Conservation (phyloP, 2,888 invertebrate genomes). For the Ommatoiulus sabulosus region DNA sequence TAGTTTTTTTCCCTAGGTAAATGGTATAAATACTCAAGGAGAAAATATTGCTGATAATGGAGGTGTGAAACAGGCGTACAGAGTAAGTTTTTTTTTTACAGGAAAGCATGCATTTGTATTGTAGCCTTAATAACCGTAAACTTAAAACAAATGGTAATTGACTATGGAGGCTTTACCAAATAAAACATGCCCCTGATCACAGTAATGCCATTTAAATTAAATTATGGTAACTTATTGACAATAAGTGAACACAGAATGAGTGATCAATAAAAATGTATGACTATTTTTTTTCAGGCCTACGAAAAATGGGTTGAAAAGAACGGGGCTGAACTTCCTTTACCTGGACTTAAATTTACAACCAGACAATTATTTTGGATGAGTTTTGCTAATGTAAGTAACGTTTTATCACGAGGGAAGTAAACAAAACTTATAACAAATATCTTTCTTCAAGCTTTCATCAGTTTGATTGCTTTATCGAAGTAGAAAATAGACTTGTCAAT, state of each 20-base stretch:
- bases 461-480: too few relatives aligned
- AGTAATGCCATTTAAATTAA: too few relatives aligned
- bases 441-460: too few relatives aligned
- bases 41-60: conserved; percentile 70
- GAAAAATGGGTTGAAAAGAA: conserved; percentile 56
- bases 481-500: too few relatives aligned
- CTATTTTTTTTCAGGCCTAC: conserved; percentile 57
- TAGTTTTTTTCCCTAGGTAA: conserved; percentile 62
- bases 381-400: conserved; percentile 58
- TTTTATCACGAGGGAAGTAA: too few relatives aligned
- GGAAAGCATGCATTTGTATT: neutral
- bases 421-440: too few relatives aligned
- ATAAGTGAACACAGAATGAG: too few relatives aligned
- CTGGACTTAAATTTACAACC: conserved; percentile 58
- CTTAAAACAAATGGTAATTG: conserved; percentile 52
- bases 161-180: conserved; percentile 44
- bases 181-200: neutral
- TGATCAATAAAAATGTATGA: too few relatives aligned
- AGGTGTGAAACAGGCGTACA: conserved; percentile 68
- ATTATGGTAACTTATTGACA: too few relatives aligned
- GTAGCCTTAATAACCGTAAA: too few relatives aligned
- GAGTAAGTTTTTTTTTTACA: conserved; percentile 63
- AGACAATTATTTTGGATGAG: conserved; percentile 60
- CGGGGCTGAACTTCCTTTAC: conserved; percentile 57
- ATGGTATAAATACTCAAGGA: conserved; percentile 68